Evolutionary conservation across 2,113 vertebrate genomes (phyloP), one percentile per base, ranked within the genome.

Genomic region (Anguilla japonica): DNA sequence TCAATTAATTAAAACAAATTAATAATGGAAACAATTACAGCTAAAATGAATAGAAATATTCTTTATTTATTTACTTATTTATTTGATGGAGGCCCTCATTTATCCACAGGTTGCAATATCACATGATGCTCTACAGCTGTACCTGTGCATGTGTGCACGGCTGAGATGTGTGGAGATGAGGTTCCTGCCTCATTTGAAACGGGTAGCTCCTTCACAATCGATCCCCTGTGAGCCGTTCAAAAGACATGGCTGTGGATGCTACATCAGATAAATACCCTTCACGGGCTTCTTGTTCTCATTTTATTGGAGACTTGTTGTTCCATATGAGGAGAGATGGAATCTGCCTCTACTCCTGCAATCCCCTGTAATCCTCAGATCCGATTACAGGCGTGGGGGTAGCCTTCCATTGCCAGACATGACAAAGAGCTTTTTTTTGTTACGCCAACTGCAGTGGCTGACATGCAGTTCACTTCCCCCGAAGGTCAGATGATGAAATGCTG

Each of bases 351-450:
- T 50, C 20, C 43, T 26, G 43, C 26, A 82, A 82, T 46, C 41
- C 71, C 71, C 41, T 82, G 81, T 82, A 82, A 82, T 82, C 81
- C 81, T n/a, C 81, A n/a, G 46, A 82, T 82, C 81, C 81, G 81
- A 82, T 82, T 82, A 82, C 81, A 46, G 81, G 26, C 46, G 40
- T 53, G 41, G 41, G 50, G 81, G 22, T 53, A 50, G 81, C 43
- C 81, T 50, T 53, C n/a, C 43, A 43, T 29, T 9, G 22, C 41
- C 13, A 41, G 81, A n/a, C 46, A 82, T 53, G 46, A 82, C 41
- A 43, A 82, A 50, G 41, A 50, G 41, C 41, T 29, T 26, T 50
- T 82, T 50, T 50, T 82, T 50, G 81, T 29, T 29, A 75, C 9
- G 34, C 16, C 4, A 71, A 71, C 71, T 34, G 26, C 71, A 34